Evolutionary conservation across 2,888 invertebrate species (phyloP), one percentile per base, ranked within the genome.

Genomic region (Idaea dimidiata): DNA sequence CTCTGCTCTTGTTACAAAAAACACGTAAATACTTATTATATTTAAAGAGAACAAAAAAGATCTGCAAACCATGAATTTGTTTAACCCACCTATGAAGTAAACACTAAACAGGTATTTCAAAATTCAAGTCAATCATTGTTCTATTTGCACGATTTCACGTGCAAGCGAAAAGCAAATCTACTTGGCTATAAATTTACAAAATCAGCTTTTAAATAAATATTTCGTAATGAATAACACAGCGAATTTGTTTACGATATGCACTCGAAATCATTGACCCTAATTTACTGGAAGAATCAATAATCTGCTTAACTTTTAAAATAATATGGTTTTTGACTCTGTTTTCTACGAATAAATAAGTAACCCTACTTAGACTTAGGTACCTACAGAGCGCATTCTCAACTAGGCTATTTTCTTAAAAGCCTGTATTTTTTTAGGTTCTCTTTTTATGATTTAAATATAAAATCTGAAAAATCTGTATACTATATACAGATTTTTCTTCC

Each of bases 231-330:
- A 8, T 14, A 43, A 8, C 3, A 43, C 43, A 43, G 43, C 43
- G 43, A 43, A 43, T 43, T 43, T 43, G 43, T 43, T 43, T 43
- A 43, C 43, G 43, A 43, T 10, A 14, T 43, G 43, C 43, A 43
- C 10, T 8, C 0, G 43, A 43, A 43, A 43, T 43, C 43, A 10
- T 14, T 43, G 43, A 43, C 43, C 43, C 43, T 43, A 43, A 43
- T 43, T 43, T 14, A 10, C 10, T 43, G 43, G 43, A 43, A 43
- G 10, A 43, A 5, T 43, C 7, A 43, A 43, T 43, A 43, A 43
- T 43, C 43, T 43, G 43, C 43, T 43, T 43, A 43, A 43, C 43
- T 43, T 43, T 43, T 43, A 43, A 43, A 43, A 43, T 43, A 43
- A 43, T 43, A 43, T 14, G 8, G 43, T 43, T 43, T 33, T 43